phyloP scores from a whole-genome alignment of 30 jellyfish, hydroid and myxozoan species.

The Cassiopea xamachana region DNA sequence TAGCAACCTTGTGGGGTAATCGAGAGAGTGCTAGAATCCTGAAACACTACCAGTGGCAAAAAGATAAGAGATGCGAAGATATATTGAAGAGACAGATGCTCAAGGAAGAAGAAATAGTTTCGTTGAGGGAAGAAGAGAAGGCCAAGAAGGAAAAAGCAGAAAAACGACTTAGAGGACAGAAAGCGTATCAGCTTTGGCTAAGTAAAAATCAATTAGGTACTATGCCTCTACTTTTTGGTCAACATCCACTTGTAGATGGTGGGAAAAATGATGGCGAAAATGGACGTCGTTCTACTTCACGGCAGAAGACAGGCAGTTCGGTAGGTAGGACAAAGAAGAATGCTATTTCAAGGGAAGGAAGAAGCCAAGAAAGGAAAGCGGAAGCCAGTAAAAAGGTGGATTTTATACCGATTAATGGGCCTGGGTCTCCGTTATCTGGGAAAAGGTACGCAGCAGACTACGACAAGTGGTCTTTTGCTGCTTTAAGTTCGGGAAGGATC shows the following conservation, averaged over 20 bases:
- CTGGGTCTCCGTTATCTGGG: slow-evolving; percentile 61
- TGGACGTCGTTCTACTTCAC: neutral
- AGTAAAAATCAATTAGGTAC: slow-evolving; percentile 49
- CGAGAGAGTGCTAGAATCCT: slow-evolving; percentile 64
- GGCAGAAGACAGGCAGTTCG: slow-evolving; percentile 10
- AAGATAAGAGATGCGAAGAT: slow-evolving; percentile 54
- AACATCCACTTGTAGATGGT: slow-evolving; percentile 19
- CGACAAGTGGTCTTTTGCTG: slow-evolving; percentile 39
- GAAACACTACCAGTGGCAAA: slow-evolving; percentile 69
- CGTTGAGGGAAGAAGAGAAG: slow-evolving; percentile 26
- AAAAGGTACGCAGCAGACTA: slow-evolving; percentile 25
- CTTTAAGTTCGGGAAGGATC: slow-evolving; percentile 4
- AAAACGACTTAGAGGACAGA: slow-evolving; percentile 62
- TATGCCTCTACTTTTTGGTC: slow-evolving; percentile 57
- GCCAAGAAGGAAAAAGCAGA: slow-evolving; percentile 45
- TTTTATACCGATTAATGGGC: slow-evolving; percentile 51
- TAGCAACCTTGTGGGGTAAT: slow-evolving; percentile 67
- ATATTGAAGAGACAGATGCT: slow-evolving; percentile 13
- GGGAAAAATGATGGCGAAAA: neutral
- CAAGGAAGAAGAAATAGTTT: slow-evolving; percentile 31
- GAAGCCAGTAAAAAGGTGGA: slow-evolving; percentile 31
- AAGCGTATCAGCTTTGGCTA: slow-evolving; percentile 69
- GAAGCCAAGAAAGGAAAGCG: neutral
- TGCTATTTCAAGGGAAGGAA: slow-evolving; percentile 8
- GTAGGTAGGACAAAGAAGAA: slow-evolving; percentile 15